Base-by-base conservation (phyloP, 2,888 invertebrate species). In the Mechanitis mazaeus region DNA sequence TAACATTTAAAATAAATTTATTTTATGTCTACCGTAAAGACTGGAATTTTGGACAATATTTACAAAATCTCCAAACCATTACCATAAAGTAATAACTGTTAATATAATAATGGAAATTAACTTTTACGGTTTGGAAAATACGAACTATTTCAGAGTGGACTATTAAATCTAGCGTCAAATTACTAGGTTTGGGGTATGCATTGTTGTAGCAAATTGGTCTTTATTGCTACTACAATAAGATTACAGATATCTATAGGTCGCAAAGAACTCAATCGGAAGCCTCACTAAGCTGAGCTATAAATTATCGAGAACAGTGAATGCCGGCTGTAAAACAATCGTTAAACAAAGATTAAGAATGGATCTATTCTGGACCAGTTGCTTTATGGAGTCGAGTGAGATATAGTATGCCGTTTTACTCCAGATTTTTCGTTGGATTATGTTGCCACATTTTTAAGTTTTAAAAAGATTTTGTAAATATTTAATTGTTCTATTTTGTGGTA, bases 241-340 rank as follows among this genome's bases (percentile, higher is more conserved):
- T 47, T 33, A 45, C 46, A 46, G 33, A 55, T 58, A 58, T 60
- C 53, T 28, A 53, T 35, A 46, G 35, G 35, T 45, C 28, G 31
- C 64, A 62, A 64, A 67, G 63, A 67, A 71, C 67, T 69, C 68
- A 69, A 69, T 71, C 78, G 78, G 79, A 77, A 80, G 81, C 77
- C 70, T 65, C 67, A 63, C 75, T 75, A 78, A 83, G 79, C 74
- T 74, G 62, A 62, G 80, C 72, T 75, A 82, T 85, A 86, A 85
- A 85, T 85, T 87, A 82, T 73, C 67, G 65, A 69, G 66, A 69
- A 69, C 76, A 79, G 74, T 77, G 78, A 75, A 74, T 73, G 74
- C 67, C 70, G 72, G 73, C 73, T 74, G 78, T 85, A 81, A 81
- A 85, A 83, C 77, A 78, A 81, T 81, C 83, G 81, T 84, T 81